Evolutionary conservation across 2,888 invertebrate genomes (phyloP).

Genomic region (Anticlea derivata): DNA sequence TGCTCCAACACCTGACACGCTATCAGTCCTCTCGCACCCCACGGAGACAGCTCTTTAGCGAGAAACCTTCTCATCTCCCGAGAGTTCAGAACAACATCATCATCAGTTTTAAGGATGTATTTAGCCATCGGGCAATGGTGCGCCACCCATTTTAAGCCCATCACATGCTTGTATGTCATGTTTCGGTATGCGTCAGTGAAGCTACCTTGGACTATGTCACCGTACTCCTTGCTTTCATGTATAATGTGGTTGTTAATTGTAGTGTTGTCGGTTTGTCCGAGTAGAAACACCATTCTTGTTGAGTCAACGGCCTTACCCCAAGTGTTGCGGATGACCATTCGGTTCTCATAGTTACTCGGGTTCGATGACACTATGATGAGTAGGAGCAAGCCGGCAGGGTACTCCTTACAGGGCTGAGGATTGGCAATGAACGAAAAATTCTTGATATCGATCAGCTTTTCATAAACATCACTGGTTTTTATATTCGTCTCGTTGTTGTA

Average conservation of each 20-base stretch:
- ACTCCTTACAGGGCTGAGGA: constrained; percentile 80
- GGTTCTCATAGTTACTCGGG: constrained; percentile 85
- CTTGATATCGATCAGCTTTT: constrained; percentile 81
- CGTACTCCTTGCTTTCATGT: constrained; percentile 81
- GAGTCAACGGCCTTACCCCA: constrained; percentile 86
- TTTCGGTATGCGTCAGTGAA: constrained; percentile 91
- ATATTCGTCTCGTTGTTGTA: constrained; percentile 38
- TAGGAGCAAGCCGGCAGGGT: constrained; percentile 73
- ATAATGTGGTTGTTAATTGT: constrained; percentile 61
- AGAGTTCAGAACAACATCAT: constrained; percentile 90
- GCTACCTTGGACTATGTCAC: constrained; percentile 90
- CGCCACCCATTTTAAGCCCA: constrained; percentile 90
- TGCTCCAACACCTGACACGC: constrained; percentile 83
- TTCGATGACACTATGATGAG: constrained; percentile 88
- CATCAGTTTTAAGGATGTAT: constrained; percentile 89
- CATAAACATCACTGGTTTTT: constrained; percentile 49
- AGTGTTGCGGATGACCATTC: constrained; percentile 88
- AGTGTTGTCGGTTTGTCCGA: constrained; percentile 75
- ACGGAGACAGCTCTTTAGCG: constrained; percentile 81
- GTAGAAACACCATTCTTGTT: constrained; percentile 86
- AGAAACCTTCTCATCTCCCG: constrained; percentile 84
- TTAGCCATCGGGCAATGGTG: constrained; percentile 88
- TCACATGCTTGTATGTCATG: constrained; percentile 93
- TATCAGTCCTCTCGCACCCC: constrained; percentile 85
- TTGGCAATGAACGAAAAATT: constrained; percentile 86